Evolutionary conservation across 2,888 invertebrate genomes (phyloP).

Genomic region (Perizoma affinitatum): DNA sequence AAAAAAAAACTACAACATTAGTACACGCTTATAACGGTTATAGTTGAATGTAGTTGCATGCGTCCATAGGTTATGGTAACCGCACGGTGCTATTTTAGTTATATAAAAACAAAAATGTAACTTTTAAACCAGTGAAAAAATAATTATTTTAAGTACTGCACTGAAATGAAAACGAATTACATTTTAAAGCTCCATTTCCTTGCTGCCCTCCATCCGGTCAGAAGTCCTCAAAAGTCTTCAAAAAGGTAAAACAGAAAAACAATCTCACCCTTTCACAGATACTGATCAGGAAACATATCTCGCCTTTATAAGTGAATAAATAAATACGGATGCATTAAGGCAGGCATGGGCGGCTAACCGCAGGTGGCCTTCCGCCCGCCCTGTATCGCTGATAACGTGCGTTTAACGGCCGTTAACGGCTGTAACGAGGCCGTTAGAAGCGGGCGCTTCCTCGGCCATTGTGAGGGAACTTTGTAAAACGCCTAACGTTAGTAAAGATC

Average conservation of each 20-base stretch:
- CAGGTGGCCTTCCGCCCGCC: conserved; percentile 77
- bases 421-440: conserved; percentile 79
- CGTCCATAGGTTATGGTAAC: no score
- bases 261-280: conserved; percentile 51
- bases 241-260: conserved; percentile 34
- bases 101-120: no score
- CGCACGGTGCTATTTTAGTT: no score
- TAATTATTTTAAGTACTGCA: not conserved
- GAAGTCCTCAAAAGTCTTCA: conserved; percentile 18
- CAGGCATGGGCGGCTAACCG: conserved; percentile 67
- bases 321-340: conserved; percentile 82
- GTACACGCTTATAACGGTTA: no score
- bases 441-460: conserved; percentile 75
- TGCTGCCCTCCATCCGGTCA: conserved; percentile 15
- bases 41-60: no score
- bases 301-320: conserved; percentile 67
- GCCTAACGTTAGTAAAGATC: conserved; percentile 46
- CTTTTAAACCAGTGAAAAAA: no score
- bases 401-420: conserved; percentile 71
- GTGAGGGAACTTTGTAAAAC: conserved; percentile 60
- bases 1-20: no score
- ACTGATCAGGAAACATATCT: conserved; percentile 76
- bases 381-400: conserved; percentile 68
- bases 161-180: conserved; percentile 17
- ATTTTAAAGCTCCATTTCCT: conserved; percentile 9